A percentile compares a stretch with the other conserved stretches of the same genome.
phyloP scores from a whole-genome alignment of 2,113 vertebrate genomes.

The Cyprinodon brontotheroides region DNA sequence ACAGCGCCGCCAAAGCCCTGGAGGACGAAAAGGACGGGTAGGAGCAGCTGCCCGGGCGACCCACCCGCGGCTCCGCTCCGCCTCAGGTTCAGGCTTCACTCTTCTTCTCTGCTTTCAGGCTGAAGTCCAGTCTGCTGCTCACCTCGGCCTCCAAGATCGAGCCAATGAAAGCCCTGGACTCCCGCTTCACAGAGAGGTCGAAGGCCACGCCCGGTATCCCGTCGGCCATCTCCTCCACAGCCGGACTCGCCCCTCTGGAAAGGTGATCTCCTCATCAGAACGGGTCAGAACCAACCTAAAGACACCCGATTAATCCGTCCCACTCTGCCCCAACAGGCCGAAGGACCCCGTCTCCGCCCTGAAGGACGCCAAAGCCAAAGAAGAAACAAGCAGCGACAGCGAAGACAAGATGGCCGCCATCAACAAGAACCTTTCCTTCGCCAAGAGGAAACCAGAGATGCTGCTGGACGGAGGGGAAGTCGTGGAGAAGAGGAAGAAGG shows the following conservation, averaged over 20 bases:
- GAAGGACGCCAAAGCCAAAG: slow-evolving; percentile 86
- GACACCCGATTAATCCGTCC: fast-evolving
- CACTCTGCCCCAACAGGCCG: slow-evolving; percentile 63
- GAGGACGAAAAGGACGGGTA: slow-evolving; percentile 91
- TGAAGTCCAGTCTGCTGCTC: slow-evolving; percentile 82
- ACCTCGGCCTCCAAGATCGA: slow-evolving; percentile 93
- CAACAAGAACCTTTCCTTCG: slow-evolving; percentile 84
- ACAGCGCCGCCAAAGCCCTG: slow-evolving; percentile 74
- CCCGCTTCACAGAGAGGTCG: slow-evolving; percentile 96
- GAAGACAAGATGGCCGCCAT: slow-evolving; percentile 89
- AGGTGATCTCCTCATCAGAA: slow-evolving; percentile 76
- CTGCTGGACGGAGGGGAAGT: slow-evolving; percentile 86
- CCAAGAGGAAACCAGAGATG: slow-evolving; percentile 88
- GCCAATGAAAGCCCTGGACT: slow-evolving; percentile 97
- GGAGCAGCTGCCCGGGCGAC: neutral
- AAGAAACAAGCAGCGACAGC: slow-evolving; percentile 96
- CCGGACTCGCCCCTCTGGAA: slow-evolving; percentile 84
- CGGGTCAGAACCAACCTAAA: neutral
- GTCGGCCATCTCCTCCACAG: slow-evolving; percentile 79
- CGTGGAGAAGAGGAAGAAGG: slow-evolving; percentile 94
- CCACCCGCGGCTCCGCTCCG: no score
- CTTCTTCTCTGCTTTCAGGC: slow-evolving; percentile 40
- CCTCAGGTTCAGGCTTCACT: fast-evolving
- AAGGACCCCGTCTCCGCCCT: slow-evolving; percentile 82
- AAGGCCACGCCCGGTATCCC: slow-evolving; percentile 91